Percentiles rank a stretch among this genome's conserved stretches.
Evolutionary conservation across 2,797 vertebrate genomes (phyloP).

Genomic region (Anas georgica): DNA sequence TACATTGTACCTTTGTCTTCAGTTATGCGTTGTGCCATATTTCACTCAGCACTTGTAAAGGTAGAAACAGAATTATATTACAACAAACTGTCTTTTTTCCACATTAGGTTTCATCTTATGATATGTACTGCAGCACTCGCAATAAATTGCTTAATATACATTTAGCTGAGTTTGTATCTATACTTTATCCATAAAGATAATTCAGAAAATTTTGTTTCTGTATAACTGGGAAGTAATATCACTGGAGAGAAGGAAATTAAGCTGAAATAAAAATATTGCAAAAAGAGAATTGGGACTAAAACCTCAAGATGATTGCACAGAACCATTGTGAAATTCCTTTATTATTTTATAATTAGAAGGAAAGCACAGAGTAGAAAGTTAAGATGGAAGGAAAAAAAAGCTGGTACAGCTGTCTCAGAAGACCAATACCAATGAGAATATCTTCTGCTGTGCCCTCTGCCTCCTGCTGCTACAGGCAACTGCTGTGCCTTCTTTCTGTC

Average conservation of each 20-base stretch:
- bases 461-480: neutral
- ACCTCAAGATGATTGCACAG: neutral
- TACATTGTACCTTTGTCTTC: conserved; percentile 13
- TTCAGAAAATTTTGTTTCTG: neutral
- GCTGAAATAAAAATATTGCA: conserved; percentile 18
- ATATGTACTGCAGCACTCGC: neutral
- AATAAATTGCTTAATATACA: neutral
- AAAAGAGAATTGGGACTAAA: neutral
- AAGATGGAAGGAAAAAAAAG: neutral
- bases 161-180: conserved; percentile 5
- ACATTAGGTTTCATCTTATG: neutral
- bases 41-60: neutral
- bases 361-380: neutral
- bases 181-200: neutral
- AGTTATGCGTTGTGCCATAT: conserved; percentile 4
- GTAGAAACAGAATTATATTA: conserved; percentile 9
- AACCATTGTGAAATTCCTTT: neutral
- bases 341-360: conserved; percentile 49
- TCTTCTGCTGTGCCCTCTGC: neutral
- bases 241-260: conserved; percentile 23
- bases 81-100: neutral
- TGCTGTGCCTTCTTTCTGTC: neutral
- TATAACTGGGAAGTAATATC: neutral
- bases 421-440: neutral
- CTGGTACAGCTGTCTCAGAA: neutral